These are phyloP conservation scores for Chaenodraco wilsoni DNA, from an alignment of 2,797 vertebrate species.

Conservation along the genomic window DNA sequence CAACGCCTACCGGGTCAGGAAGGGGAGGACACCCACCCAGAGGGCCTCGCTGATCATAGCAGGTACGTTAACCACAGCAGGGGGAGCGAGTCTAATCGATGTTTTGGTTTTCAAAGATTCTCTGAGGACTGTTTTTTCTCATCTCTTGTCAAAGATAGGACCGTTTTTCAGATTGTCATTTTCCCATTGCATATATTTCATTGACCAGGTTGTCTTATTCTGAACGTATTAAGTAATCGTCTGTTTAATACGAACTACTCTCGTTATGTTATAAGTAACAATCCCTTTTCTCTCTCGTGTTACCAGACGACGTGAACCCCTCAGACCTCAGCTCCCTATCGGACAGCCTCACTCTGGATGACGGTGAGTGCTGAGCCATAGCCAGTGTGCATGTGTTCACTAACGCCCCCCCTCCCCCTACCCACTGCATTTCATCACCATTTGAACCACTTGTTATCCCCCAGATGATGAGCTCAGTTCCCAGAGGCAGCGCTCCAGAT, in stretches of 20 bases:
- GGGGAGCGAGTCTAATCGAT: neutral
- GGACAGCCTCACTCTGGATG: slow-evolving; percentile 91
- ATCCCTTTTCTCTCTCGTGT: slow-evolving; percentile 28
- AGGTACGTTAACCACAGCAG: slow-evolving; percentile 78
- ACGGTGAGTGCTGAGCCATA: slow-evolving; percentile 82
- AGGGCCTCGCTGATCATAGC: slow-evolving; percentile 87
- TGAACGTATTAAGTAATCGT: too few relatives aligned
- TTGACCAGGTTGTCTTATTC: too few relatives aligned
- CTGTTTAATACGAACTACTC: too few relatives aligned
- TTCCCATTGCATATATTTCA: too few relatives aligned
- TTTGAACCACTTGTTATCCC: slow-evolving; percentile 22
- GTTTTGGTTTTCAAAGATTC: neutral
- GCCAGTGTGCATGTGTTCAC: neutral
- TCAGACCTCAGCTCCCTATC: slow-evolving; percentile 95
- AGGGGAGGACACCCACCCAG: slow-evolving; percentile 90
- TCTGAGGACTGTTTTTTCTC: slow-evolving; percentile 28
- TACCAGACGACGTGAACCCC: slow-evolving; percentile 90
- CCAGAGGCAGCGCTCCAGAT: slow-evolving; percentile 89
- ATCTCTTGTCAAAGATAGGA: too few relatives aligned
- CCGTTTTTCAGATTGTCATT: too few relatives aligned
- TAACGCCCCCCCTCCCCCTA: neutral
- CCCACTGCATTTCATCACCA: neutral
- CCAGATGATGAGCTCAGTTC: slow-evolving; percentile 72
- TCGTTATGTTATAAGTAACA: too few relatives aligned
- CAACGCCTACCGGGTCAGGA: slow-evolving; percentile 89